These are phyloP conservation scores for Nycticebus coucang DNA, from an alignment of 2,113 vertebrate genomes.

Conservation along the genomic window DNA sequence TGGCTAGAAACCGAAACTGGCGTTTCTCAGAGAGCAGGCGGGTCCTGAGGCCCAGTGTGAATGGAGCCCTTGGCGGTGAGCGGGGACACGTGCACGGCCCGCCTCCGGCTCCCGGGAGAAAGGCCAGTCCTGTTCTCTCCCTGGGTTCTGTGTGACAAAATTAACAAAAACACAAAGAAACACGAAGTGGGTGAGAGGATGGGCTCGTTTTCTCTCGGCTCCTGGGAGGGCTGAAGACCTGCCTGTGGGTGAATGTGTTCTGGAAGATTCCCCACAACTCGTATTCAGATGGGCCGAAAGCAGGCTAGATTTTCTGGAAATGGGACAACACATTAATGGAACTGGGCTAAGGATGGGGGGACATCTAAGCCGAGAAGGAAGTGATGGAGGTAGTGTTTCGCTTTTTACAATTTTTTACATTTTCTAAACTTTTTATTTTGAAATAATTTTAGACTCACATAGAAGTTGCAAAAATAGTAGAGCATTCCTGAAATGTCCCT, in stretches of 20 bases:
- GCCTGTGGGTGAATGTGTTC: not conserved
- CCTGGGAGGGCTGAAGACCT: not conserved
- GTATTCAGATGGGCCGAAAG: accelerated
- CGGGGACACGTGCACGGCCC: not conserved
- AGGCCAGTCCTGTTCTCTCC: slow-evolving; percentile 26
- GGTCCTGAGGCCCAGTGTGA: not conserved
- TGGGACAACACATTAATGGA: accelerated
- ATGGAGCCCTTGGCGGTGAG: slow-evolving; percentile 10
- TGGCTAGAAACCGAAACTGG: slow-evolving; percentile 5
- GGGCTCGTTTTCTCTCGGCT: not conserved
- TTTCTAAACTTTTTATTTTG: not conserved
- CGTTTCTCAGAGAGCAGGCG: not conserved
- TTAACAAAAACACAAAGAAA: not conserved
- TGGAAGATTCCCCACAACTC: not conserved
- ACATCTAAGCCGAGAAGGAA: too few relatives aligned
- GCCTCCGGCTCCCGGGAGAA: not conserved
- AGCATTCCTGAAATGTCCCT: not conserved
- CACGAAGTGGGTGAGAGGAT: not conserved
- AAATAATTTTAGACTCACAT: not conserved
- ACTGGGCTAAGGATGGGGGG: accelerated
- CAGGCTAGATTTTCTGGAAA: not conserved
- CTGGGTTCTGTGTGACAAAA: not conserved
- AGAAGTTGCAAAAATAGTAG: not conserved
- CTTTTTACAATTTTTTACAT: not conserved
- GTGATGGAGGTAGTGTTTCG: accelerated